Base-by-base conservation (phyloP, 2,888 invertebrate genomes). In the Lepidocyrtoides sp. region DNA sequence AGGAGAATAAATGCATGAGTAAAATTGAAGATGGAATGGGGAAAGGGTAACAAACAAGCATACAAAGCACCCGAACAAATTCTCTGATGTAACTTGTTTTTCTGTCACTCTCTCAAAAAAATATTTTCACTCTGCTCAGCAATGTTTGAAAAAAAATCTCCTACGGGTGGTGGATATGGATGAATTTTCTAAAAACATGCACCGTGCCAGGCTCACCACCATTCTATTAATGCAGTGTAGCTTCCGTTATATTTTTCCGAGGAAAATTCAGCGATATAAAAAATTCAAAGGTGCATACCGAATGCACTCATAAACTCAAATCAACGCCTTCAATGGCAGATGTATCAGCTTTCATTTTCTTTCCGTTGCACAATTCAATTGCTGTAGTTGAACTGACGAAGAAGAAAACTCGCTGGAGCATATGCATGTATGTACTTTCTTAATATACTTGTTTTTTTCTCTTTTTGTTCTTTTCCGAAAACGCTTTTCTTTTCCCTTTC, bases 351-450 rank as follows among this genome's bases (percentile, higher is more conserved):
- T 23, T 66, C 66, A 7, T 17, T 23, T 23, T 63, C 63, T 63
- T 63, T 1, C 14, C 14, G 12, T 2, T 63, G 29, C 26, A 44
- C 84, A 84, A 48, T 84, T 66, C 84, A 69, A 84, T 69, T 84
- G 69, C 84, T 60, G 26, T 20, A 4, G 69, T 29, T 23, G 48
- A 20, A n/a, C 3, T n/a, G n/a, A n/a, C n/a, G 17, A 36, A 66
- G 36, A 36, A 7, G 32, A 29, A 17, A 5, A 8, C 2, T 36
- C n/a, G 8, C n/a, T 7, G 20, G 20, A 2, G 5, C 20, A 60
- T 41, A 26, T 29, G 36, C 44, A 63, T 60, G 20, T 41, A 41
- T 20, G 23, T 36, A 63, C 63, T 8, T 63, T 29, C 26, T 82
- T 2, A 8, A 51, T 10, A 51, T 51, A 51, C 51, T n/a, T 51